phyloP scores from a whole-genome alignment of 2,797 vertebrate species.

The Neomorphus geoffroyi region DNA sequence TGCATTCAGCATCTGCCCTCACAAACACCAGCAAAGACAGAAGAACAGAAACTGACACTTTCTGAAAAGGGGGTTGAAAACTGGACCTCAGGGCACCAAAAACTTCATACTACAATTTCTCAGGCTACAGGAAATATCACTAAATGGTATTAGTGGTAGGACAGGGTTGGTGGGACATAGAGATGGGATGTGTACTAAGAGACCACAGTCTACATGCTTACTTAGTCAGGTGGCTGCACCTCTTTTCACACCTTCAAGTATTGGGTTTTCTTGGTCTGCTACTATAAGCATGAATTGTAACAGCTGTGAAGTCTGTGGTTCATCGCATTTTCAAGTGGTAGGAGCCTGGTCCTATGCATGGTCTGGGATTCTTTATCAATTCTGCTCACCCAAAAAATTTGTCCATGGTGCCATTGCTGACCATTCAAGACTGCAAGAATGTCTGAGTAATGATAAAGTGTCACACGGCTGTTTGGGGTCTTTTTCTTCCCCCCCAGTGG shows the following conservation, averaged over 20 bases:
- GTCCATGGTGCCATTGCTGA: not conserved
- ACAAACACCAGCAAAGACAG: not conserved
- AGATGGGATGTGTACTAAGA: not conserved
- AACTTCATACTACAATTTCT: not conserved
- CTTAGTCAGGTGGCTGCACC: not conserved
- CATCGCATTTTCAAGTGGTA: not conserved
- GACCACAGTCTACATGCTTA: not conserved
- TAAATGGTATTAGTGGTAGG: not conserved
- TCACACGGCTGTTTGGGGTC: not conserved
- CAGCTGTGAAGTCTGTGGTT: not conserved
- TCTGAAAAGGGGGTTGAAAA: not conserved
- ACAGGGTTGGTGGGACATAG: not conserved
- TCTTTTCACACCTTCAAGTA: not conserved
- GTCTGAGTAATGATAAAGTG: not conserved
- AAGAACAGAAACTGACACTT: not conserved
- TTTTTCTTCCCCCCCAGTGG: not conserved
- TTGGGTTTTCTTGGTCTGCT: not conserved
- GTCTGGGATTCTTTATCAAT: not conserved
- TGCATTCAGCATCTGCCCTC: not conserved
- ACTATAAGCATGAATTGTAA: not conserved
- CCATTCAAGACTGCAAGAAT: not conserved
- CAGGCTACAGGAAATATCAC: not conserved
- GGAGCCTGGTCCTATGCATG: accelerated
- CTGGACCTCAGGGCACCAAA: not conserved
- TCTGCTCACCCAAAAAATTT: not conserved